A percentile compares a stretch with the other conserved stretches of the same genome.
Evolutionary conservation across 2,888 invertebrate genomes (phyloP).

Genomic region (Melanophora roralis): DNA sequence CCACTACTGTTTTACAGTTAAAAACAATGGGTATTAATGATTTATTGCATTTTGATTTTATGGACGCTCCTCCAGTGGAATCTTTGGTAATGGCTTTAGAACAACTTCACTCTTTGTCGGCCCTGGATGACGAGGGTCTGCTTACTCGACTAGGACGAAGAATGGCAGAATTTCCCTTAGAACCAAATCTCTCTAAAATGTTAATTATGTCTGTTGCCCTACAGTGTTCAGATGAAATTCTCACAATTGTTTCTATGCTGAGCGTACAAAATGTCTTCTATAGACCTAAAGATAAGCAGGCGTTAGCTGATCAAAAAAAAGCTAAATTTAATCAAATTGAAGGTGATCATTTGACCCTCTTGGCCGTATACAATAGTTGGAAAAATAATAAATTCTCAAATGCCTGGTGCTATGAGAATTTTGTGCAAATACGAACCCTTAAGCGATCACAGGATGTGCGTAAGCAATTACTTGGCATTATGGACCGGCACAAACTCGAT

Average conservation of each 20-base stretch:
- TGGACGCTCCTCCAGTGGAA: conserved; percentile 99
- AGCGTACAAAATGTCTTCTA: conserved; percentile 99
- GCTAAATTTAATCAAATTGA: conserved; percentile 99
- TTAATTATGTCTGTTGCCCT: conserved; percentile 99
- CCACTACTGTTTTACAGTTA: conserved; percentile 93
- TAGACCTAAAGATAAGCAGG: conserved; percentile 95
- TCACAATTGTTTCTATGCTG: conserved; percentile 99
- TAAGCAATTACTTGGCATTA: conserved; percentile 97
- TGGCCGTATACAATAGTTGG: conserved; percentile 99
- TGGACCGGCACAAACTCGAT: conserved; percentile 97
- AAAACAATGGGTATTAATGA: conserved; percentile 99
- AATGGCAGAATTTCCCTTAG: conserved; percentile 99
- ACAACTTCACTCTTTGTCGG: conserved; percentile 96
- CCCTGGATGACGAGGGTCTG: conserved; percentile 95
- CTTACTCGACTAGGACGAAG: conserved; percentile 88
- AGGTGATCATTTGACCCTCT: conserved; percentile 96
- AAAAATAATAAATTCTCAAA: conserved; percentile 99
- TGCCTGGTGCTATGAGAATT: conserved; percentile 99
- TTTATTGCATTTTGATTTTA: conserved; percentile 98
- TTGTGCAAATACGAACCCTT: conserved; percentile 96
- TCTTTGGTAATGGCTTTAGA: conserved; percentile 98
- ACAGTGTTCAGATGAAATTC: conserved; percentile 97
- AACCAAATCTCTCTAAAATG: conserved; percentile 98
- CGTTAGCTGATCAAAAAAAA: conserved; percentile 98
- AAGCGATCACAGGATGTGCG: conserved; percentile 98